Evolutionary conservation across 2,888 invertebrate species (phyloP).

Genomic region (Nomada fabriciana): DNA sequence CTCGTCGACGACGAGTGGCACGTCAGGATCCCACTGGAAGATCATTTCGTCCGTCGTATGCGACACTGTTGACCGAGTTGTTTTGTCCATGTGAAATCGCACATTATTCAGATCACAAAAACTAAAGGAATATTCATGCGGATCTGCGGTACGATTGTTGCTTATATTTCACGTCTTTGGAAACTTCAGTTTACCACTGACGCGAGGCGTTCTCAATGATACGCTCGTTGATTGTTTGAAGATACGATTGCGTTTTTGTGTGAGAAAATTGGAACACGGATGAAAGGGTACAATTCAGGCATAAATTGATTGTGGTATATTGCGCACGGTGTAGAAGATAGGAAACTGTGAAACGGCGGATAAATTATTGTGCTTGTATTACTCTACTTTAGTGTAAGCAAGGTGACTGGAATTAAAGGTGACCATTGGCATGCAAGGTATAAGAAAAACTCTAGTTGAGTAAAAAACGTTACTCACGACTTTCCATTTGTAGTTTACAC

Average conservation of each 20-base stretch:
- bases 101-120: conserved; percentile 40
- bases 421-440: no score
- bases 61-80: conserved; percentile 89
- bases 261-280: not conserved
- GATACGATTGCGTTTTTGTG: not conserved
- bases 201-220: not conserved
- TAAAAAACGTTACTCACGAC: conserved; percentile 89
- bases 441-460: not conserved
- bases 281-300: not conserved
- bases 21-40: conserved; percentile 96
- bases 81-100: conserved; percentile 69
- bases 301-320: not conserved
- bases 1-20: conserved; percentile 94
- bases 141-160: conserved; percentile 6
- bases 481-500: conserved; percentile 97
- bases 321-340: not conserved
- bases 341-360: not conserved
- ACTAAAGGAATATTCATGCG: conserved; percentile 41
- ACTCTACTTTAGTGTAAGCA: no score
- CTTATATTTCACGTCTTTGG: not conserved
- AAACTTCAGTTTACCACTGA: not conserved
- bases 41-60: conserved; percentile 97
- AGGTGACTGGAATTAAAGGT: no score
- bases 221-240: not conserved
- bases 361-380: not conserved